A percentile compares a stretch with the other conserved stretches of the same genome.
Conservation (phyloP, 1,140 invertebrate species). For the Eriocheir sinensis region DNA sequence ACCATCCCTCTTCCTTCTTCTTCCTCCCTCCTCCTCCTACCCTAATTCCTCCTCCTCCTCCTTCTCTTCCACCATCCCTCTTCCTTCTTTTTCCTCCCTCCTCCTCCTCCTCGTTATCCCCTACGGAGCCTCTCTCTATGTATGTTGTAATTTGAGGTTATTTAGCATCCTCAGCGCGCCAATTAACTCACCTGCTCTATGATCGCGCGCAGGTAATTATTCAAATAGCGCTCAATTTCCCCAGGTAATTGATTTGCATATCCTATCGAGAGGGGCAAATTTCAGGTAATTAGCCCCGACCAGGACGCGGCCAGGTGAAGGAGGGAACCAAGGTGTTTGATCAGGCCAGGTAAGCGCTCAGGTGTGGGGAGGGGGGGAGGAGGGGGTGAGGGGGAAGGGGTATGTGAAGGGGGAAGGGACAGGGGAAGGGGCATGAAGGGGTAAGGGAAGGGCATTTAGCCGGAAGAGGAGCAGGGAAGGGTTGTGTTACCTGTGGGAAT, state of each 20-base stretch:
- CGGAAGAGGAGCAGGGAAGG: no score
- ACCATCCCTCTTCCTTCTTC: neutral
- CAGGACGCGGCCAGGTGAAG: neutral
- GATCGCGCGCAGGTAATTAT: constrained; percentile 4
- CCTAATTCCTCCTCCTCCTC: no score
- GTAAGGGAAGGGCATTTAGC: neutral
- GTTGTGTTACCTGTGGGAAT: neutral
- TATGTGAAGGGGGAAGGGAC: neutral
- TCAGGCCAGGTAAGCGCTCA: neutral
- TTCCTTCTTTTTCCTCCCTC: neutral
- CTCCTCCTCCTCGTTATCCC: neutral
- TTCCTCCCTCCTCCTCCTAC: neutral
- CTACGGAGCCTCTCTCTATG: neutral
- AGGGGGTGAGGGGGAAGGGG: neutral
- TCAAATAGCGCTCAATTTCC: neutral
- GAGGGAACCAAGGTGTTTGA: constrained; percentile 22
- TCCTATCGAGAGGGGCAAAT: constrained; percentile 3
- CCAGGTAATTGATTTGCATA: constrained; percentile 16
- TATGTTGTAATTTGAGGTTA: constrained; percentile 5
- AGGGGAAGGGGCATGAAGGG: neutral
- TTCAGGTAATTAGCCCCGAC: constrained; percentile 5
- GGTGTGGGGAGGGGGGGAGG: neutral
- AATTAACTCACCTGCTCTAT: constrained; percentile 6
- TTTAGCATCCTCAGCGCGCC: neutral
- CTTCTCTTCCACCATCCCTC: neutral